Evolutionary conservation across 1,140 invertebrate genomes (phyloP), one percentile per base, ranked within the genome.

Genomic region (Drosophila tropicalis): DNA sequence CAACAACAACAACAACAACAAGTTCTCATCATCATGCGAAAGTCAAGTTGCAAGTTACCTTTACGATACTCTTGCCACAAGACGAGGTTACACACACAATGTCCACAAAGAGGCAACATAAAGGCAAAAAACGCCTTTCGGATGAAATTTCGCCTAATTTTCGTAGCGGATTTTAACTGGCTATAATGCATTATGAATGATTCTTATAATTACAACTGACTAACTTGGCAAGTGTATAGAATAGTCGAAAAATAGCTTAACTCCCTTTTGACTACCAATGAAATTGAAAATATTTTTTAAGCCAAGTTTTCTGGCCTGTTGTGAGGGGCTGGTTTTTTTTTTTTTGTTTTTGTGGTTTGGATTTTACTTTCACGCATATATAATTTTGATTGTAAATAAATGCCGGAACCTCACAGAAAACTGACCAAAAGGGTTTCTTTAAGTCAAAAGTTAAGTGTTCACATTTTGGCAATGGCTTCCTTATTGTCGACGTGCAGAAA

Each of bases 351-450:
- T 29, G 29, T 29, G 5, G 29, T 29, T 51, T 51, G 7, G 22
- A 67, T 72, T 86, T 86, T 87, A 87, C 83, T 87, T 87, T 87
- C 83, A 87, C 83, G 76, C 80, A 72, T 65, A 81, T 55, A 44
- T 36, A 76, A 60, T 65, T 47, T 51, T 19, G 44, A 19, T 51
- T 51, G 67, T 47, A 69, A 57, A 66, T 39, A 67, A 66, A 67
- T 66, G 58, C n/a, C 12, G 41, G 32, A 55, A 51, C 47, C 34
- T 36, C 44, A 39, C 7, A n/a, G 19, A 56, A 51, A 32, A 71
- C 44, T 51, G 44, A 51, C 44, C 44, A 76, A 76, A 76, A 77
- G 76, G 57, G 77, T 63, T 55, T 69, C 60, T 39, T 39, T 12
- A 73, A 78, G 70, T 78, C 54, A 64, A 85, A 71, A 81, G 73